These are phyloP conservation scores for Rhinolophus sinicus DNA, from an alignment of 2,113 vertebrate species.

Conservation along the genomic window DNA sequence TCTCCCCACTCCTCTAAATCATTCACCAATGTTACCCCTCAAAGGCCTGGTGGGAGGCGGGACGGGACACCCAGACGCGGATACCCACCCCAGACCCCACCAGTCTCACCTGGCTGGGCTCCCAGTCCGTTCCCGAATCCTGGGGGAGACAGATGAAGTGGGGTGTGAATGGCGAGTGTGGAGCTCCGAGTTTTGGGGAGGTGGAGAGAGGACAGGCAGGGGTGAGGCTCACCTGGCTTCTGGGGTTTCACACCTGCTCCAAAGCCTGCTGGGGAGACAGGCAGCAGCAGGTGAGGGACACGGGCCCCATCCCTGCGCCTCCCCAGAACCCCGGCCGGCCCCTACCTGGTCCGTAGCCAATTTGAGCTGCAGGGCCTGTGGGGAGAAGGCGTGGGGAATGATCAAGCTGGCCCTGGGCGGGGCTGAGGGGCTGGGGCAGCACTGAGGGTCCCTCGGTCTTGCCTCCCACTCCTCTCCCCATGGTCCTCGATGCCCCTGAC, in stretches of 20 bases:
- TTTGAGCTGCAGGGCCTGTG: neutral
- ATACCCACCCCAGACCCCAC: no score
- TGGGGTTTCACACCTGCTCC: neutral
- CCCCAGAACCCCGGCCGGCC: neutral
- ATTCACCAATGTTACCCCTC: neutral
- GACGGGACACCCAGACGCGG: neutral
- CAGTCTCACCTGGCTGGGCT: constrained; percentile 13
- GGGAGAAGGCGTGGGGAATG: neutral
- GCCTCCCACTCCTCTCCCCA: no score
- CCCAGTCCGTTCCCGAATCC: neutral
- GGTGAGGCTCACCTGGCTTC: constrained; percentile 11
- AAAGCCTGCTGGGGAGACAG: neutral
- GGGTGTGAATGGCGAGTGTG: neutral
- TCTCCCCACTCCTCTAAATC: no score
- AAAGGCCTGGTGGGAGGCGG: neutral
- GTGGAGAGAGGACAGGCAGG: neutral
- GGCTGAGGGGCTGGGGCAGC: neutral
- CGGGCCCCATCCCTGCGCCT: neutral
- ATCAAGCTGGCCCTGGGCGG: neutral
- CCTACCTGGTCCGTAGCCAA: constrained; percentile 11
- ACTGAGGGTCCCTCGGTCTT: neutral
- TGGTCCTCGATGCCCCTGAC: neutral
- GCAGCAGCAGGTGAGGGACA: neutral
- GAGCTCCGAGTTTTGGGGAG: neutral
- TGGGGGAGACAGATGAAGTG: neutral